A percentile compares a stretch with the other conserved stretches of the same genome.
Conservation (phyloP, 2,888 invertebrate species). For the Epinotia ramella region DNA sequence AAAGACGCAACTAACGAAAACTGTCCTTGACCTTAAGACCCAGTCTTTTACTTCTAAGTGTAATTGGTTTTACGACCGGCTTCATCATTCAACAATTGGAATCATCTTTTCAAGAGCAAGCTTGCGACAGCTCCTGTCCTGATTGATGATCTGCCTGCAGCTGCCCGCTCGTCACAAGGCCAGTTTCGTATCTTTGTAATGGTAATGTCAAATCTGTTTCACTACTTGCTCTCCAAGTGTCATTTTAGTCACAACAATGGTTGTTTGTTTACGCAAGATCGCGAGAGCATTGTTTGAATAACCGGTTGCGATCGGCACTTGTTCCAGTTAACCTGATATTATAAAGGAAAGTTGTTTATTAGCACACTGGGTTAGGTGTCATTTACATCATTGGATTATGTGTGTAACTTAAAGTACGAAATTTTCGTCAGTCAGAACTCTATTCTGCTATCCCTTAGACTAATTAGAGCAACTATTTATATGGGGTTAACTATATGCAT, state of each 20-base stretch:
- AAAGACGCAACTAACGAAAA: too few relatives aligned
- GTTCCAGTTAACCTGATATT: constrained; percentile 9
- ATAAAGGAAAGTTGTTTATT: constrained; percentile 2
- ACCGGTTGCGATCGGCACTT: constrained; percentile 11
- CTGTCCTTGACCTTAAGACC: neutral
- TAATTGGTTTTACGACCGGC: neutral
- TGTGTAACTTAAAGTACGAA: too few relatives aligned
- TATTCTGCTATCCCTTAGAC: too few relatives aligned
- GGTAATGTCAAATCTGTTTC: constrained; percentile 14
- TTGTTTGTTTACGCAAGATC: constrained; percentile 8
- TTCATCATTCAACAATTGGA: neutral
- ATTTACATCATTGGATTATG: too few relatives aligned
- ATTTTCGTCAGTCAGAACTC: too few relatives aligned
- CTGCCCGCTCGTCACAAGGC: constrained; percentile 7
- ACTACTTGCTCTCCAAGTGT: constrained; percentile 12
- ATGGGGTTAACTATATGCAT: neutral
- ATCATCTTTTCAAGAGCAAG: neutral
- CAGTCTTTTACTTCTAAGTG: neutral
- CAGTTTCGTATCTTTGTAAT: neutral
- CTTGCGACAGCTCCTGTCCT: neutral
- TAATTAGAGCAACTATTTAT: too few relatives aligned
- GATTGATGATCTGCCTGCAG: neutral
- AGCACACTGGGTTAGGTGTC: neutral
- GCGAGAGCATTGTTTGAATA: constrained; percentile 11
- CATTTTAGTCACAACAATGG: constrained; percentile 12